Conservation (phyloP, 1,140 invertebrate genomes). For the Drosophila subpulchrella region DNA sequence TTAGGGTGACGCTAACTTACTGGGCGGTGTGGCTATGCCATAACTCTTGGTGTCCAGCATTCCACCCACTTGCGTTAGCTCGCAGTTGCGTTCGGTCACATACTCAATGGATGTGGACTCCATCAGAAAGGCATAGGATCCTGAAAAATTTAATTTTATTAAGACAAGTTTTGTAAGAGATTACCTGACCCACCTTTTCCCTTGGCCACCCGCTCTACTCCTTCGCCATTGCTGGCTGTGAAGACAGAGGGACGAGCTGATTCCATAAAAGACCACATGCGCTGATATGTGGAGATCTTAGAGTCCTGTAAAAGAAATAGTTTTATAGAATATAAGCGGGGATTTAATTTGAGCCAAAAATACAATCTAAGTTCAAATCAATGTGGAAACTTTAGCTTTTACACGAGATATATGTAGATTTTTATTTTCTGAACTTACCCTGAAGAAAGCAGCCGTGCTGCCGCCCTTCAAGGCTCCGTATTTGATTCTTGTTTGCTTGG, state of each 20-base stretch:
- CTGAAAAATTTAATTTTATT: constrained; percentile 9
- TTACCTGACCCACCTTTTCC: constrained; percentile 87
- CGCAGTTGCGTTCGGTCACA: constrained; percentile 95
- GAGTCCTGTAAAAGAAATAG: constrained; percentile 89
- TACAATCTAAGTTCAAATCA: no score
- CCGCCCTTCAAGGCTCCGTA: constrained; percentile 97
- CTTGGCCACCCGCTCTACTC: constrained; percentile 93
- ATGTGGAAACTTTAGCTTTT: no score
- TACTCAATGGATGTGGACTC: constrained; percentile 97
- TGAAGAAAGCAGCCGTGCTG: constrained; percentile 96
- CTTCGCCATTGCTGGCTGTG: constrained; percentile 93
- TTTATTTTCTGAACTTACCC: constrained; percentile 86
- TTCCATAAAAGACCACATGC: constrained; percentile 97
- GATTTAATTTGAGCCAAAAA: no score
- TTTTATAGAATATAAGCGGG: no score
- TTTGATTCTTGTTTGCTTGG: constrained; percentile 98
- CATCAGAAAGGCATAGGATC: constrained; percentile 95
- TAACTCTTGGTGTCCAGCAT: constrained; percentile 97
- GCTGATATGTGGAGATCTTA: constrained; percentile 95
- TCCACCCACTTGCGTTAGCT: constrained; percentile 95
- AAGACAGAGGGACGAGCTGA: constrained; percentile 93
- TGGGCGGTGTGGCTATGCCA: constrained; percentile 96
- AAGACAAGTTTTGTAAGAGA: no score
- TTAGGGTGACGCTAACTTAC: constrained; percentile 85
- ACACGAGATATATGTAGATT: no score